These are phyloP conservation scores for Cerceris ruficornis DNA, from an alignment of 2,888 invertebrate species.

Conservation along the genomic window DNA sequence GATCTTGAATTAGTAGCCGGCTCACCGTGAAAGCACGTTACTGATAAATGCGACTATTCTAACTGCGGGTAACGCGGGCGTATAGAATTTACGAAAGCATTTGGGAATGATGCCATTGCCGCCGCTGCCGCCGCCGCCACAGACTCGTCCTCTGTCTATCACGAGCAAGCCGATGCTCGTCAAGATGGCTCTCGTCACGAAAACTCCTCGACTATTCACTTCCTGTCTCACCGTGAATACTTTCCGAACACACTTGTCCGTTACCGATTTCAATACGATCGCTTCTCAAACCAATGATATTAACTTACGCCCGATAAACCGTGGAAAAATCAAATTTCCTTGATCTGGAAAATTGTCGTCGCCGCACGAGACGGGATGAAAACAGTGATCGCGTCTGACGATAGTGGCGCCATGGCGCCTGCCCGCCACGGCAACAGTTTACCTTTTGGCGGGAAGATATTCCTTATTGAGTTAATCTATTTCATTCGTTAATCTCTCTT, in stretches of 20 bases:
- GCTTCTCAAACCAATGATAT: slow-evolving; percentile 43
- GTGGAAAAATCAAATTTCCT: slow-evolving; percentile 54
- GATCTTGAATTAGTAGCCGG: slow-evolving; percentile 42
- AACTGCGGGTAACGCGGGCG: slow-evolving; percentile 24
- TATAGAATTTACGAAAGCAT: slow-evolving; percentile 48
- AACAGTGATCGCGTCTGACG: slow-evolving; percentile 75
- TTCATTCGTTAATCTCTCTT: neutral
- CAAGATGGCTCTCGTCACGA: slow-evolving; percentile 74
- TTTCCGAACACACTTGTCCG: slow-evolving; percentile 69
- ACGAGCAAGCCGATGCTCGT: slow-evolving; percentile 73
- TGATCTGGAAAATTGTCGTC: slow-evolving; percentile 60
- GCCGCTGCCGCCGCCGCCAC: slow-evolving; percentile 49
- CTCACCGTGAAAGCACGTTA: slow-evolving; percentile 34
- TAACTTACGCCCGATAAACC: slow-evolving; percentile 58
- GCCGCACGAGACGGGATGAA: slow-evolving; percentile 67
- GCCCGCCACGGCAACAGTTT: slow-evolving; percentile 61
- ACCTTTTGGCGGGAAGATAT: slow-evolving; percentile 65
- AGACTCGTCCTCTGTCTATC: slow-evolving; percentile 60
- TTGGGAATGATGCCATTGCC: slow-evolving; percentile 65
- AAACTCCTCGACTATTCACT: slow-evolving; percentile 61
- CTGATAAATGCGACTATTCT: slow-evolving; percentile 36
- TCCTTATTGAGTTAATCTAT: slow-evolving; percentile 13
- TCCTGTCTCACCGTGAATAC: slow-evolving; percentile 64
- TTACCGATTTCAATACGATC: slow-evolving; percentile 39
- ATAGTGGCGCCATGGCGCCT: slow-evolving; percentile 69